Conservation (phyloP, 64 coral and sea anemone species). For the Astreopora myriophthalma region DNA sequence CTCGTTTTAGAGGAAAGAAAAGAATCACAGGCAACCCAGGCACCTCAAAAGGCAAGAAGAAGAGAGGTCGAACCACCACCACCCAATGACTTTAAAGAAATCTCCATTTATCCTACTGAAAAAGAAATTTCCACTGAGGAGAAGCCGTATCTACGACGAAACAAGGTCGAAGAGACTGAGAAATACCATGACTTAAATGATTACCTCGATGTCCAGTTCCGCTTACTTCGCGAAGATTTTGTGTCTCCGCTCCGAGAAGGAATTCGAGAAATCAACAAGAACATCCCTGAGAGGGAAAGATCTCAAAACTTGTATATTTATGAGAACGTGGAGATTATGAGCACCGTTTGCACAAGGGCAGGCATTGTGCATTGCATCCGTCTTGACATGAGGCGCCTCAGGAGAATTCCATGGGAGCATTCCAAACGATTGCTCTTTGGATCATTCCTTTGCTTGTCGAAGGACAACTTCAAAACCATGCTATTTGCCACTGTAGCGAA, state of each 20-base stretch:
- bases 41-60: not conserved
- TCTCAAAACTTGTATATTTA: constrained; percentile 77
- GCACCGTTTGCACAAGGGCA: constrained; percentile 55
- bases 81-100: constrained; percentile 70
- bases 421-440: constrained; percentile 83
- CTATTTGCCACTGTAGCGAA: constrained; percentile 76
- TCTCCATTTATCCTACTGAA: constrained; percentile 70
- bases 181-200: constrained; percentile 57
- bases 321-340: constrained; percentile 59
- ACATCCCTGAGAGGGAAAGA: constrained; percentile 46
- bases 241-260: constrained; percentile 81
- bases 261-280: constrained; percentile 67
- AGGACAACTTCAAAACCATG: constrained; percentile 51
- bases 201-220: constrained; percentile 89
- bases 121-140: constrained; percentile 58
- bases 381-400: constrained; percentile 42
- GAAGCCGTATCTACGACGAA: constrained; percentile 73
- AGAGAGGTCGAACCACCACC: constrained; percentile 18
- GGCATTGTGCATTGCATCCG: constrained; percentile 68
- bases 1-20: constrained; percentile 29
- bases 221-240: constrained; percentile 84
- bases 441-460: constrained; percentile 73
- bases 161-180: constrained; percentile 49
- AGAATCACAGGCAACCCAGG: not conserved
- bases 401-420: constrained; percentile 72